Evolutionary conservation across 2,888 invertebrate species (phyloP), one percentile per base, ranked within the genome.

Genomic region (Steromphala cineraria): DNA sequence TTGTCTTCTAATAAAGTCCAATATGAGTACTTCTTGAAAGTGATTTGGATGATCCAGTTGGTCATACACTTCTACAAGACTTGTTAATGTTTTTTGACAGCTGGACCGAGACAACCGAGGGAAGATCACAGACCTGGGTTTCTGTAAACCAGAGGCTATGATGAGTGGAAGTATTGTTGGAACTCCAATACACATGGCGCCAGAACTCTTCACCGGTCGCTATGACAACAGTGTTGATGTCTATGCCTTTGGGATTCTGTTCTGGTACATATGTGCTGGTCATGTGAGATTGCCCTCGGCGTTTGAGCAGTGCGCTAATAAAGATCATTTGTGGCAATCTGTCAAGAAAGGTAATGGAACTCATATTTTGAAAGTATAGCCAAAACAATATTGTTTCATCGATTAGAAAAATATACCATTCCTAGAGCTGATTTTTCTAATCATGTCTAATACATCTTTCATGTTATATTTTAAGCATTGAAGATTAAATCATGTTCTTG

Each of bases 241-340:
- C 0, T 98, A 97, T 91, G 97, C 97, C 0, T 97, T 98, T 92
- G 97, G 97, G 5, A 96, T 98, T 82, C 94, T 97, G 56, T 97
- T 97, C 93, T 97, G 97, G 97, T 97, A 97, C 89, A 95, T 97
- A 79, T 97, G 97, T 92, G 96, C 97, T 0, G 97, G 97, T 0
- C 96, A 96, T 90, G 96, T 97, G 0, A 95, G 95, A 85, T 94
- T 97, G 81, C 97, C 97, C 0, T 95, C 95, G 67, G 95, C 96
- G 5, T 97, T 97, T 92, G 97, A 97, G 91, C 95, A 96, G 85
- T 97, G 97, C 92, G 96, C 96, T 89, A 97, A 96, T 89, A 97
- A 97, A 90, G 97, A 97, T 91, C 96, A 97, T 90, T 94, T 97
- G 0, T 97, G 97, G 97, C 96, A 94, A 81, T 96, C 95, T 92